phyloP scores from a whole-genome alignment of 2,888 invertebrate species.

The Lutraria lutraria region DNA sequence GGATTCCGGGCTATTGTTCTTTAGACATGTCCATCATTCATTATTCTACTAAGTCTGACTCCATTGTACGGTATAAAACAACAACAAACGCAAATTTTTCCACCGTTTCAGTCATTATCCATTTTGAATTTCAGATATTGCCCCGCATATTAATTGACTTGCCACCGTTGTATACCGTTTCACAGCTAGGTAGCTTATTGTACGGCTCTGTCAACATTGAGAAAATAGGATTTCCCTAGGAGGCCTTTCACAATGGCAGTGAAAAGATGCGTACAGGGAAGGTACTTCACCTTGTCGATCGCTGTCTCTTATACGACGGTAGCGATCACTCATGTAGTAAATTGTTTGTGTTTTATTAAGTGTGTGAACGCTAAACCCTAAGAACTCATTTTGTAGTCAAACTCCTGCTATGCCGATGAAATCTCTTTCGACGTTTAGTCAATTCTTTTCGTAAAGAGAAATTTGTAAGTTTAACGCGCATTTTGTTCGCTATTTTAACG shows the following conservation, averaged over 20 bases:
- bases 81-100: constrained; percentile 29
- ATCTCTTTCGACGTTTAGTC: constrained; percentile 56
- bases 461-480: constrained; percentile 64
- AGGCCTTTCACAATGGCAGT: constrained; percentile 39
- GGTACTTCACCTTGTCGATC: constrained; percentile 47
- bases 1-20: constrained; percentile 33
- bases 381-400: constrained; percentile 33
- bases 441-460: constrained; percentile 45
- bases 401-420: constrained; percentile 43
- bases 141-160: constrained; percentile 47
- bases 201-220: constrained; percentile 19
- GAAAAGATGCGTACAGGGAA: constrained; percentile 47
- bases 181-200: constrained; percentile 26
- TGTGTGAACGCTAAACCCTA: constrained; percentile 51
- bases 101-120: constrained; percentile 41
- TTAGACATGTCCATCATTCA: constrained; percentile 34
- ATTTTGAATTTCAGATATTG: constrained; percentile 24
- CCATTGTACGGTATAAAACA: constrained; percentile 4
- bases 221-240: constrained; percentile 43
- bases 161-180: constrained; percentile 35
- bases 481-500: constrained; percentile 48
- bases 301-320: constrained; percentile 26
- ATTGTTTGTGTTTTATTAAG: constrained; percentile 68
- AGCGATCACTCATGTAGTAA: constrained; percentile 56
- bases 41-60: constrained; percentile 31